Percentiles rank a stretch among this genome's conserved stretches.
These are phyloP conservation scores for Sapajus apella DNA, from an alignment of 2,113 vertebrate genomes.

Conservation along the genomic window DNA sequence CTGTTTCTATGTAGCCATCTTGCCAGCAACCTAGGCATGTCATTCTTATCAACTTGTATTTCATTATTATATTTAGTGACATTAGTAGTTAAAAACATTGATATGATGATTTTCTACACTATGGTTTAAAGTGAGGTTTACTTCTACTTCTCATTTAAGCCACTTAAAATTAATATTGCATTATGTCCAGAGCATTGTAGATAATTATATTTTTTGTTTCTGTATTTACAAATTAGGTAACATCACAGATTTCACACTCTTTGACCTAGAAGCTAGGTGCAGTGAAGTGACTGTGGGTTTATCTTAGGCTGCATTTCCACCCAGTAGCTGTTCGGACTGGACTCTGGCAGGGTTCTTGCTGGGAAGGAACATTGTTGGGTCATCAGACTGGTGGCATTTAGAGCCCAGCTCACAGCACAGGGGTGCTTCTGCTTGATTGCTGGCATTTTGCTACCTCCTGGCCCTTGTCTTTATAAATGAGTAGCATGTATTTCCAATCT, in stretches of 20 bases:
- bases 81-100: not conserved
- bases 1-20: too few species aligned
- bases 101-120: not conserved
- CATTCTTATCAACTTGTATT: not conserved
- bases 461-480: conserved; percentile 44
- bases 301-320: not conserved
- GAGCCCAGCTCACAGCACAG: not conserved
- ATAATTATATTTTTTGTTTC: not conserved
- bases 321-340: not conserved
- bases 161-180: not conserved
- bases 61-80: not conserved
- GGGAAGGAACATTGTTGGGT: not conserved
- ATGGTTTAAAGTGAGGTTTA: not conserved
- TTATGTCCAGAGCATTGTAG: not conserved
- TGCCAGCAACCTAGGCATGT: not conserved
- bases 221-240: not conserved
- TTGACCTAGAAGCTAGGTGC: not conserved
- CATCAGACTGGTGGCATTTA: conserved; percentile 7
- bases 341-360: not conserved
- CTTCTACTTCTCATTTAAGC: not conserved
- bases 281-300: not conserved
- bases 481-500: conserved; percentile 52
- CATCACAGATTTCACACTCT: not conserved
- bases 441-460: conserved; percentile 65
- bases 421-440: not conserved